Evolutionary conservation across 1,140 invertebrate genomes (phyloP).

Genomic region (Propsilocerus akamusi): DNA sequence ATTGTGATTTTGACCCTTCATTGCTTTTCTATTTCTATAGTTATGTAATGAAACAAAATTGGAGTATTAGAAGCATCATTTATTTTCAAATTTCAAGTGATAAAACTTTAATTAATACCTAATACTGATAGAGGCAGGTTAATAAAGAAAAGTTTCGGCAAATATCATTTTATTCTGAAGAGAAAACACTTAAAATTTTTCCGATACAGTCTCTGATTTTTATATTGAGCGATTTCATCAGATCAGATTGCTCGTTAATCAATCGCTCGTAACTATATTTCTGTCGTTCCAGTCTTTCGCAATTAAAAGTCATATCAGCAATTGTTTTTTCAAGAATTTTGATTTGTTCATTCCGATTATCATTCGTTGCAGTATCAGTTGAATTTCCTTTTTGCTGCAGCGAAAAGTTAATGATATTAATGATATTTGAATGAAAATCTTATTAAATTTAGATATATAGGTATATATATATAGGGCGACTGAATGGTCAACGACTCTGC

Average conservation of each 20-base stretch:
- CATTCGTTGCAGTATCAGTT: no score
- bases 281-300: background rate
- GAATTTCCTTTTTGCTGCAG: no score
- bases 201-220: background rate
- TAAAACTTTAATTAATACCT: no score
- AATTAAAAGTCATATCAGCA: background rate
- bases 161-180: no score
- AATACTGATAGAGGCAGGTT: background rate
- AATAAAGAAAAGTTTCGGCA: background rate
- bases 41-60: background rate
- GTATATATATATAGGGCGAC: no score
- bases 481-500: no score
- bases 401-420: no score
- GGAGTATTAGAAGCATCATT: background rate
- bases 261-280: background rate
- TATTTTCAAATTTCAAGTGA: background rate
- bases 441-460: no score
- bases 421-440: no score
- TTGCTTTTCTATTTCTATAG: background rate
- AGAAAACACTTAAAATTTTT: no score
- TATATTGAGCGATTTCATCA: background rate
- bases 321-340: background rate
- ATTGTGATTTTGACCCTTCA: background rate
- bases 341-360: no score
- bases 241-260: background rate